These are phyloP conservation scores for Excalfactoria chinensis DNA, from an alignment of 2,113 vertebrate species.

Conservation along the genomic window DNA sequence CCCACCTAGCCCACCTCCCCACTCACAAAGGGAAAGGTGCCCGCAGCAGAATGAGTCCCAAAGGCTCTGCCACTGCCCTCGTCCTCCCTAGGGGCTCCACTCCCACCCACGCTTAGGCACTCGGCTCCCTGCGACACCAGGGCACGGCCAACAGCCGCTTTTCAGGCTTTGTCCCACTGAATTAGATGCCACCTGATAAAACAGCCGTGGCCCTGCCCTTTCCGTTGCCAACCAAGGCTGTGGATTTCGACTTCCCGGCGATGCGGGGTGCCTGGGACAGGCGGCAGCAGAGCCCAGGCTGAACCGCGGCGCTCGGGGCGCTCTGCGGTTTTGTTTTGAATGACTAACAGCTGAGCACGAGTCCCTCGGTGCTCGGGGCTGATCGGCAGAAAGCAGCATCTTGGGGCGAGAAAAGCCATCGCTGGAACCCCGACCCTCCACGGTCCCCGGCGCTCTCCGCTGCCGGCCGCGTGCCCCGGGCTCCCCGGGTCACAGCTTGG, in stretches of 20 bases:
- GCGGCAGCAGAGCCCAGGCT: accelerated
- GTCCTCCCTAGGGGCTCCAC: not conserved
- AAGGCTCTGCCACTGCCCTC: not conserved
- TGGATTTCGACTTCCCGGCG: not conserved
- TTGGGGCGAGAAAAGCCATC: not conserved
- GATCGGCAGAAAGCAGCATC: not conserved
- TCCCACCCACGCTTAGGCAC: not conserved
- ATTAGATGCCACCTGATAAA: not conserved
- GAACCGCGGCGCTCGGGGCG: not conserved
- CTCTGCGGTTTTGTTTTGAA: not conserved
- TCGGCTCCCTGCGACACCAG: not conserved
- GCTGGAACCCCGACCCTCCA: not conserved
- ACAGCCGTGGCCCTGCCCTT: accelerated
- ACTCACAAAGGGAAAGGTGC: not conserved
- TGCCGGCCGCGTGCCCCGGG: not conserved
- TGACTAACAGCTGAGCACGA: not conserved
- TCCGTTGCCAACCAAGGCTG: not conserved
- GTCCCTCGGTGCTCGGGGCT: not conserved
- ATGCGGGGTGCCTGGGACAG: not conserved
- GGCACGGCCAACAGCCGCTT: not conserved
- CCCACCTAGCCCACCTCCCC: not conserved
- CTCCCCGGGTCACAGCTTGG: too few species aligned
- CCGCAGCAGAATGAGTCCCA: not conserved
- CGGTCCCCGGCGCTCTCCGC: not conserved
- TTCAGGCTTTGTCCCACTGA: not conserved